Base-by-base conservation (phyloP, 2,113 vertebrate genomes). In the Setophaga coronata region DNA sequence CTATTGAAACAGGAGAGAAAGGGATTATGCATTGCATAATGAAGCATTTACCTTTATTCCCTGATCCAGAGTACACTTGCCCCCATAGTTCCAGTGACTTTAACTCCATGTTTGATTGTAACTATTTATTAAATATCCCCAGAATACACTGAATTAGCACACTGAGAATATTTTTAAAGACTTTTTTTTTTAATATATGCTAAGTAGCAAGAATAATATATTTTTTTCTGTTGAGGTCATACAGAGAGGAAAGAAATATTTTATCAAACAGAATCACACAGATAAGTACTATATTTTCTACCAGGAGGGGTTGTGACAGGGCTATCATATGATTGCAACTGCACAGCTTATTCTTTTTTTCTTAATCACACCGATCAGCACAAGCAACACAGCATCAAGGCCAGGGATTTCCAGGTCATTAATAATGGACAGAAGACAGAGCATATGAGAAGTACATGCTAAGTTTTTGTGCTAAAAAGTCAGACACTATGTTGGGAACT, bases 291-390 rank as follows among this genome's bases (percentile, higher is more conserved):
- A 17, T 67, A 61, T 96, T 40, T 78, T 21, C 62, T 76, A 53
- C 62, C 36, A 70, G 62, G 12, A 80, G 42, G 43, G 33, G 50
- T 77, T 26, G 2, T 73, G 58, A 40, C 42, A 87, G 36, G 42
- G 31, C 29, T 82, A 34, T 84, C 61, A 34, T 64, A 31, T 66
- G 71, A n/a, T 82, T 92, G 50, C 53, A 79, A 66, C 42, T 76
- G 50, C 31, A 62, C n/a, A 56, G 70, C 53, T 93, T 89, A 87
- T 24, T 21, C 34, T 91, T 96, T 58, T 89, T 16, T 48, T 93
- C 87, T 91, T 95, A 96, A 93, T 95, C 70, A 89, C 31, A 43
- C 28, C 57, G 86, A 87, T 85, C 62, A 95, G 47, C 51, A 45
- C 34, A 93, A 89, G 58, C 50, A 57, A 26, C 57, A 72, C 15